These are phyloP conservation scores for Trematocara unimaculatum DNA, from an alignment of 2,113 vertebrate genomes.

Conservation along the genomic window DNA sequence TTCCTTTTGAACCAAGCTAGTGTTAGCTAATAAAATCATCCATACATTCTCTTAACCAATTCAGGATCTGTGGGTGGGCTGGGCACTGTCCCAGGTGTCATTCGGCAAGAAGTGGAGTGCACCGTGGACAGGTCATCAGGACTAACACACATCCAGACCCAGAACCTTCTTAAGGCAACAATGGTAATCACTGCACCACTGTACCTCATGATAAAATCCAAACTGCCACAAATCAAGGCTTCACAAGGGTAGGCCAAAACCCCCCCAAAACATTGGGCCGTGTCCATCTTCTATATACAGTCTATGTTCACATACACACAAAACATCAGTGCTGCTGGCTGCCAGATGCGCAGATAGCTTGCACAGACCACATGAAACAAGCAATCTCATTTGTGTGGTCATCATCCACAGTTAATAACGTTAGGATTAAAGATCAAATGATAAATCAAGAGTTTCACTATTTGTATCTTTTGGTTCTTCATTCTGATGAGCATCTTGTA, in stretches of 20 bases:
- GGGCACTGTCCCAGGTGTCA: not conserved
- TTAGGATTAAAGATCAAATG: not conserved
- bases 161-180: not conserved
- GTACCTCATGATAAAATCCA: not conserved
- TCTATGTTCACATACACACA: not conserved
- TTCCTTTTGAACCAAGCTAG: not conserved
- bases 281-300: not conserved
- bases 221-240: not conserved
- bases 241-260: not conserved
- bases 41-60: not conserved
- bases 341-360: not conserved
- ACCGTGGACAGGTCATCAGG: accelerated
- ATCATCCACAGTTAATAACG: not conserved
- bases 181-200: not conserved
- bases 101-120: not conserved
- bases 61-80: not conserved
- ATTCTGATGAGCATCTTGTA: not conserved
- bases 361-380: not conserved
- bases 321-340: not conserved
- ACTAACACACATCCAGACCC: not conserved
- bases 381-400: not conserved
- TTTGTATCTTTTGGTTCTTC: not conserved
- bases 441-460: not conserved
- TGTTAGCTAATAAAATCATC: not conserved
- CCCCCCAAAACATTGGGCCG: not conserved